Conservation (phyloP, 2,888 invertebrate genomes). For the Volucella inanis region DNA sequence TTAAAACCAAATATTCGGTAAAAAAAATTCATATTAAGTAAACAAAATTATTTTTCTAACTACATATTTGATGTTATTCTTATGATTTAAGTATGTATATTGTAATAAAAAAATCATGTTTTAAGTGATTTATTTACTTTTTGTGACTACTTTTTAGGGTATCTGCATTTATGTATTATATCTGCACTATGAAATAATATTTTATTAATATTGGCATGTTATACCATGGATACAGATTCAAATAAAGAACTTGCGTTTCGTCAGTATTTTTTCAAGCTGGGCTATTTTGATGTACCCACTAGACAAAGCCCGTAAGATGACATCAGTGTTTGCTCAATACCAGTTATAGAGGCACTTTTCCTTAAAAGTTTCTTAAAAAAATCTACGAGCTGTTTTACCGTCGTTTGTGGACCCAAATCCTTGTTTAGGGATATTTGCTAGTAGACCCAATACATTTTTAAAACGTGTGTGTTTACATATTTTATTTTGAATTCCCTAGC, state of each 20-base stretch:
- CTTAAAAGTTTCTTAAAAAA: not conserved
- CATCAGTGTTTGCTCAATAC: not conserved
- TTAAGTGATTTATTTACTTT: too few relatives aligned
- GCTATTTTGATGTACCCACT: not conserved
- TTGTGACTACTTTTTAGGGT: too few relatives aligned
- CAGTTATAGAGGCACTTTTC: not conserved
- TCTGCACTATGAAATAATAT: too few relatives aligned
- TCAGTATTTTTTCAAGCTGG: not conserved
- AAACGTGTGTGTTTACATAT: constrained; percentile 1
- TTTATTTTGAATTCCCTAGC: not conserved
- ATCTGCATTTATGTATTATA: too few relatives aligned
- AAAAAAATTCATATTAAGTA: too few relatives aligned
- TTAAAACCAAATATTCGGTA: too few relatives aligned
- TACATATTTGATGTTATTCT: too few relatives aligned
- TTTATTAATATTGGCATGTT: not conserved
- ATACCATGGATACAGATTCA: not conserved
- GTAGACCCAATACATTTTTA: constrained; percentile 1
- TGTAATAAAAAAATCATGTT: too few relatives aligned
- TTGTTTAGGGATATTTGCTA: not conserved
- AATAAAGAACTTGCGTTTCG: not conserved
- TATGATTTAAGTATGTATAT: too few relatives aligned
- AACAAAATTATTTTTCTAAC: too few relatives aligned
- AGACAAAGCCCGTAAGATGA: not conserved
- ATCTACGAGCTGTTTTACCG: not conserved
- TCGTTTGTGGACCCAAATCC: not conserved